Base-by-base conservation (phyloP, 2,113 vertebrate species). In the Corythaixoides concolor region DNA sequence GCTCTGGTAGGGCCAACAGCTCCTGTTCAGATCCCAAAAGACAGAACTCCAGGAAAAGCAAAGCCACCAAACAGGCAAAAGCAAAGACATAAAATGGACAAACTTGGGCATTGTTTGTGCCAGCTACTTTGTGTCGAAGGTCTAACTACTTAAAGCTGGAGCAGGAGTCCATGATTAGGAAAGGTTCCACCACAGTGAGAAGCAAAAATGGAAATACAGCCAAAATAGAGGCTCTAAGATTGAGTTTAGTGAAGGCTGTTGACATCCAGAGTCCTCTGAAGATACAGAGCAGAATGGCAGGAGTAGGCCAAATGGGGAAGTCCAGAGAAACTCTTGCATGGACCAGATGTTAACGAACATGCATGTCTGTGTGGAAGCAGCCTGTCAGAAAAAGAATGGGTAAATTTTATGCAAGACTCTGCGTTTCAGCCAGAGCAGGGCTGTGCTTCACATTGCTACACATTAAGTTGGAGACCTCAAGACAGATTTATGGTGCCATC, bases 401-500 rank as follows among this genome's bases (percentile, higher is more conserved):
- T 45, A 24, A 39, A 43, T 77, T 63, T 85, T 87, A 68, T 63
- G 39, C 43, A 82, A 85, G 75, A 58, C 30, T 58, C 11, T 62
- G 68, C 73, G 18, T 82, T 92, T 68, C 27, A 75, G 62, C 24
- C 84, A 91, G 52, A 89, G 49, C 49, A 87, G 39, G 35, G 8
- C 60, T 92, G 43, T 7, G 2, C 43, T 76, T 83, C 3, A 3
- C 58, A 73, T 68, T 94, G 56, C 27, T 72, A 82, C 35, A 53
- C 62, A 85, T 84, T 93, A 95, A 93, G 49, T 43, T 85, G 69
- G 77, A 87, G 81, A 81, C 69, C 53, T 92, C 89, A 68, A 60
- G 87, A 77, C 41, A 95, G 94, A 94, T 96, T 96, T 96, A 96
- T 79, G 49, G 58, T 85, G 69, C 18, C 45, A 53, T 96, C 91